These are phyloP conservation scores for Lycia hirtaria DNA, from an alignment of 2,888 invertebrate genomes.

Conservation along the genomic window DNA sequence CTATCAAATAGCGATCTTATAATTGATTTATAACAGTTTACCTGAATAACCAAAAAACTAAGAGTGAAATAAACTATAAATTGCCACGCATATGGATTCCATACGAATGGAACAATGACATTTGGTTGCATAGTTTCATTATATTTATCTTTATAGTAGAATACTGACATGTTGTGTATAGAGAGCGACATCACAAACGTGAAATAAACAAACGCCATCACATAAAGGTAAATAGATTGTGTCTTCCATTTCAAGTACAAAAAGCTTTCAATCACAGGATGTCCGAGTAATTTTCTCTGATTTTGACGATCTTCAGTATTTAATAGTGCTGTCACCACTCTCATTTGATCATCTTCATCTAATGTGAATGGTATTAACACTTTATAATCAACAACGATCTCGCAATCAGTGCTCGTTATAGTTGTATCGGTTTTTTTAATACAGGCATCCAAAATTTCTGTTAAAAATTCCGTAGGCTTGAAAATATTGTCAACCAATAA, in stretches of 20 bases:
- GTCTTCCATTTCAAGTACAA: constrained; percentile 80
- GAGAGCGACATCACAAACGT: not conserved
- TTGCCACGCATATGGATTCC: constrained; percentile 1
- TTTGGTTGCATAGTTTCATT: not conserved
- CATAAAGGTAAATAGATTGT: constrained; percentile 13
- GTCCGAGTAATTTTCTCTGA: constrained; percentile 72
- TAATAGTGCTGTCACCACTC: constrained; percentile 7
- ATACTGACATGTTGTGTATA: not conserved
- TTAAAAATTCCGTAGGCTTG: constrained; percentile 73
- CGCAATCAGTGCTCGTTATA: not conserved
- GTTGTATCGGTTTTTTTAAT: too few species aligned
- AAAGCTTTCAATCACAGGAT: constrained; percentile 82
- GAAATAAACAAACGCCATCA: constrained; percentile 2
- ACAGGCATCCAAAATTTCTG: constrained; percentile 71
- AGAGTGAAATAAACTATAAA: not conserved
- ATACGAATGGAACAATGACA: not conserved
- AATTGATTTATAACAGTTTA: too few species aligned
- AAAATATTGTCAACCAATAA: constrained; percentile 34
- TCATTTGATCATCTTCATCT: not conserved
- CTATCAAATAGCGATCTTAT: too few species aligned
- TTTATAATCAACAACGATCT: constrained; percentile 12
- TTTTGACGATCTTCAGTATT: constrained; percentile 43
- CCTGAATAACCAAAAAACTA: constrained; percentile 9
- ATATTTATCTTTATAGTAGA: constrained; percentile 8
- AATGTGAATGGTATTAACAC: not conserved